Evolutionary conservation across 1,140 invertebrate species (phyloP), one percentile per base, ranked within the genome.

Genomic region (Eupristina koningsbergeri): DNA sequence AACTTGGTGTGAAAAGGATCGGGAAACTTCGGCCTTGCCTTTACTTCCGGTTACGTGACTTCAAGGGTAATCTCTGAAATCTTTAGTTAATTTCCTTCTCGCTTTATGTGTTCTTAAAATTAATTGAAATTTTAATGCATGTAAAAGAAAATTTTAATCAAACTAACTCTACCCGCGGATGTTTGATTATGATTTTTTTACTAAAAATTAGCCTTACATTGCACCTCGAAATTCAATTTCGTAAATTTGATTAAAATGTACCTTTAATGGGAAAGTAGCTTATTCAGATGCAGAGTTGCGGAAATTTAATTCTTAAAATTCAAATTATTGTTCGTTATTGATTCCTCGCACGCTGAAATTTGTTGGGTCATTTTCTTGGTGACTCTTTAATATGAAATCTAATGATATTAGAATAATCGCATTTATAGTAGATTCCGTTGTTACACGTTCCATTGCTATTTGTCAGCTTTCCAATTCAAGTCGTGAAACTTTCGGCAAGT

Each of bases 381-480:
- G 11, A 61, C 22, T 78, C 19, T 31, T 64, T 39, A 61, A 78
- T 69, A 47, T 73, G 15, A 47, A 67, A 81, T 81, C 47, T 73
- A 81, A 73, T 58, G 45, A 75, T 81, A 81, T 81, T 81, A 63
- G 34, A 81, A 74, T 81, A 81, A 81, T 81, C 80, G 71, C 36
- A 47, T 81, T 81, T 61, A 53, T 63, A 74, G 69, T 58, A 81
- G 50, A 61, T 45, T 73, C 29, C 47, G 50, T 75, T 34, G 31
- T 74, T 81, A 81, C 80, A 81, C 81, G 73, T 82, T 36, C 58
- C 81, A 67, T 67, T 75, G 80, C 81, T 76, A 82, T 82, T 82
- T 82, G 73, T 82, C 81, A 76, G 41, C 73, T 76, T 67, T 82
- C 58, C 73, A 67, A 82, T 76, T 75, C 73, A 53, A 82, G 81